Percentiles rank a stretch among this genome's conserved stretches.
phyloP scores from a whole-genome alignment of 1,140 invertebrate genomes.

The Bombus balteatus region DNA sequence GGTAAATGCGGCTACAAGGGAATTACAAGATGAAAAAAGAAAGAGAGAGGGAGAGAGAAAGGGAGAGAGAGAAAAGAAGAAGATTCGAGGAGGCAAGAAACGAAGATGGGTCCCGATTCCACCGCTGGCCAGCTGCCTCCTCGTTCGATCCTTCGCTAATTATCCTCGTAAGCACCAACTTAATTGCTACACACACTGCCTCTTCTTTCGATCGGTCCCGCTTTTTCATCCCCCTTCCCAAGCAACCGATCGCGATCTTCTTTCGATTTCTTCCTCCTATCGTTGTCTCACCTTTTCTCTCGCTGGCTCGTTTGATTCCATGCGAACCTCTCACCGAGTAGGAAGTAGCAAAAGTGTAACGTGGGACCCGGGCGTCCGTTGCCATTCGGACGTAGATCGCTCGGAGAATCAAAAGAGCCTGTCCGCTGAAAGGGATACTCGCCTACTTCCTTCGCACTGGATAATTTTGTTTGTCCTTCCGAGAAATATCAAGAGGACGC shows the following conservation, averaged over 20 bases:
- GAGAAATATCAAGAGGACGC: no score
- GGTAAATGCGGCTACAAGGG: slow-evolving; percentile 75
- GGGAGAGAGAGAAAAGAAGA: not conserved
- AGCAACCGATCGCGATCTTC: slow-evolving; percentile 13
- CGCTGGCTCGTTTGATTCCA: slow-evolving; percentile 11
- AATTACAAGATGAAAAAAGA: not conserved
- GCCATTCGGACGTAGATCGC: slow-evolving; percentile 34
- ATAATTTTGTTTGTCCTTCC: not conserved
- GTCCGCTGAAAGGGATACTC: slow-evolving; percentile 1
- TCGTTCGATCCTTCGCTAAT: slow-evolving; percentile 80
- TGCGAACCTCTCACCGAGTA: slow-evolving; percentile 47
- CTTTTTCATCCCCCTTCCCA: slow-evolving; percentile 54
- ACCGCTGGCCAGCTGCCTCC: slow-evolving; percentile 79
- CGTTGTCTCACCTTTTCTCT: slow-evolving; percentile 12
- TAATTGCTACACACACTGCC: slow-evolving; percentile 77
- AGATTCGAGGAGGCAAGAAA: not conserved
- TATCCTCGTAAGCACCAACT: slow-evolving; percentile 79
- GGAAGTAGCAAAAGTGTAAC: slow-evolving; percentile 72
- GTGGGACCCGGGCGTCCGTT: slow-evolving; percentile 62
- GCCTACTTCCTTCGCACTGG: slow-evolving; percentile 20
- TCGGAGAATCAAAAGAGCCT: slow-evolving; percentile 1
- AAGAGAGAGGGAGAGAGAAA: not conserved
- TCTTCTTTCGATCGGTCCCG: slow-evolving; percentile 63
- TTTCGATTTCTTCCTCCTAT: slow-evolving; percentile 1
- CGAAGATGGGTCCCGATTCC: slow-evolving; percentile 61